Evolutionary conservation across 2,888 invertebrate genomes (phyloP), one percentile per base, ranked within the genome.

Genomic region (Drosophila borealis): DNA sequence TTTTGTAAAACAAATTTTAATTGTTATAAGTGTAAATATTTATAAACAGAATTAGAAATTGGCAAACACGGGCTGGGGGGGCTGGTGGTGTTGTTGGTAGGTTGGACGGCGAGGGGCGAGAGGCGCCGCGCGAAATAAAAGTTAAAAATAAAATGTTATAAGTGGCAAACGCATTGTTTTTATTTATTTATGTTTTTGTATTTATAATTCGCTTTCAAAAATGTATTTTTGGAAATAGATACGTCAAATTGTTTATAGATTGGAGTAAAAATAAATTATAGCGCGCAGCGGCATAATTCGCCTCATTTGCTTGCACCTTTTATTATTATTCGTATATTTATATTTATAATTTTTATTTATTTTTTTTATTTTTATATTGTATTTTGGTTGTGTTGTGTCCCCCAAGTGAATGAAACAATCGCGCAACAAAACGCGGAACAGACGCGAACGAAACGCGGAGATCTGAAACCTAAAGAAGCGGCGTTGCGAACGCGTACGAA

Each of bases 401-500:
- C 44, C 36, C 46, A 64, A 57, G 34, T 64, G 41, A 59, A 62
- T 59, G 67, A 74, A 74, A 74, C 56, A 75, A 79, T 79, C 76
- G 76, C 75, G 79, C 76, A 70, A 75, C 66, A 70, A 79, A 79
- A 65, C 75, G 76, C 76, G 75, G 78, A 68, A 64, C 51, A 55
- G 61, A 60, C 77, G 74, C 74, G 68, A 62, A 65, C 78, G 78
- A 54, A 74, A 78, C 79, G 75, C 75, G 75, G 78, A 74, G 74
- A 74, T 61, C 72, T 71, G 74, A 60, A 77, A 74, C 77, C 60
- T 57, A 71, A 87, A 87, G 80, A 80, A 81, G 87, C 89, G 89
- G 88, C 88, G 89, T 64, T 88, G 83, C 83, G 84, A 78, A 88
- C 83, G 83, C 83, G 89, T 88, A 84, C 83, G 85, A 89, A 87